A percentile compares a stretch with the other conserved stretches of the same genome.
phyloP scores from a whole-genome alignment of 2,888 invertebrate species.

The Sinotaia quadrata region DNA sequence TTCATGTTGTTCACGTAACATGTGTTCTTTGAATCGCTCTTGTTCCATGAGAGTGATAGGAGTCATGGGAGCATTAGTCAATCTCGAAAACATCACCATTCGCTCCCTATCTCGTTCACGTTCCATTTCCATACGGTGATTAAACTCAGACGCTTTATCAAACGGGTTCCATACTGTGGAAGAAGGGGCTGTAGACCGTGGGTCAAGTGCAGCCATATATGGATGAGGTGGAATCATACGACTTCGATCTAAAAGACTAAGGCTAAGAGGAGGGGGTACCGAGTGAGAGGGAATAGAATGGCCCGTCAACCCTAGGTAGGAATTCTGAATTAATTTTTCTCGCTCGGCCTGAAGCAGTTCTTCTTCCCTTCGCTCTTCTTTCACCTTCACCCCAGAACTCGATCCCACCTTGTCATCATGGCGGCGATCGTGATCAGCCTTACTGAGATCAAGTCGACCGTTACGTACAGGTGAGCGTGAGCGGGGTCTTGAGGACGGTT shows the following conservation, averaged over 20 bases:
- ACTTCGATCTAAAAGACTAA: slow-evolving; percentile 52
- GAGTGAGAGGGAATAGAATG: slow-evolving; percentile 28
- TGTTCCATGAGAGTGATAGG: slow-evolving; percentile 49
- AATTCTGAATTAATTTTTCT: slow-evolving; percentile 36
- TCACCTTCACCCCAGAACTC: slow-evolving; percentile 52
- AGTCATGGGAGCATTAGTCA: slow-evolving; percentile 39
- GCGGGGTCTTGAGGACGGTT: slow-evolving; percentile 51
- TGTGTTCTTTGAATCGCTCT: slow-evolving; percentile 55
- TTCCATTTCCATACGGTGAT: slow-evolving; percentile 47
- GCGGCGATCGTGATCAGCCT: slow-evolving; percentile 53
- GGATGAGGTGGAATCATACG: slow-evolving; percentile 47
- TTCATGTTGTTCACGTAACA: slow-evolving; percentile 52
- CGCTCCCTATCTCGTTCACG: slow-evolving; percentile 47
- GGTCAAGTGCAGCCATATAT: slow-evolving; percentile 33
- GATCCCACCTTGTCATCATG: slow-evolving; percentile 43
- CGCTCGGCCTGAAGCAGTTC: slow-evolving; percentile 36
- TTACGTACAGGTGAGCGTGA: slow-evolving; percentile 62
- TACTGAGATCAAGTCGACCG: slow-evolving; percentile 54
- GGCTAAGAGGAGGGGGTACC: slow-evolving; percentile 13
- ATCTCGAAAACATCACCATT: slow-evolving; percentile 44
- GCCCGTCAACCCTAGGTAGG: slow-evolving; percentile 31
- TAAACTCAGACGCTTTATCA: slow-evolving; percentile 51
- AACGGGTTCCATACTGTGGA: slow-evolving; percentile 57
- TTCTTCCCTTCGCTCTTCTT: slow-evolving; percentile 59
- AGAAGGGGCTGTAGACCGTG: slow-evolving; percentile 41